Base-by-base conservation (phyloP, 2,113 vertebrate species). In the Triplophysa rosa region DNA sequence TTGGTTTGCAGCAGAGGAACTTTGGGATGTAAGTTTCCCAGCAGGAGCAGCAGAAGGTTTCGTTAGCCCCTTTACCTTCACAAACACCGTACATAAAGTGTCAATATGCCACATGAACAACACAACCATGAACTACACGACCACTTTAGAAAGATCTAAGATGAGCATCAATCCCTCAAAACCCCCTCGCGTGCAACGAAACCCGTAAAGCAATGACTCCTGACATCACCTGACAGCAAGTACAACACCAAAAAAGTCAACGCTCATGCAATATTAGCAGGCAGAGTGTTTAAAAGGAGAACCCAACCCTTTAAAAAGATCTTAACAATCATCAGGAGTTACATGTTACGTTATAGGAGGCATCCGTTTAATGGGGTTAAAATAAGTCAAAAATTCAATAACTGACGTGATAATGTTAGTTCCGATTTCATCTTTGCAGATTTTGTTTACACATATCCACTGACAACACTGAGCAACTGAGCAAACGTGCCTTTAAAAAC, bases 61-160 rank as follows among this genome's bases (percentile, higher is more conserved):
- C 83, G 85, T 40, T 0, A 75, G 83, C 83, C 87, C 90, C 47
- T 89, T 91, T 54, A 83, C 87, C 91, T 92, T 90, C 58, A 83
- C 65, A 87, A 52, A 84, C 42, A 83, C 59, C 74, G 23, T 33
- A 78, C 26, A 83, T 33, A 68, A 67, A 59, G 11, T 9, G 58
- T 80, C 65, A 82, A 12, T 69, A 71, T 19, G 42, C 26, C 56
- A 58, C 3, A 59, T 16, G 64, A 49, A 52, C 64, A 74, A 16
- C 74, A 14, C 6, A 37, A 37, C 6, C 33, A 37, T 37, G 33
- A 37, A 33, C 54, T 49, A 77, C 69, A 89, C 52, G 80, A 3
- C 79, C 75, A 79, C 77, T 66, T 47, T 63, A 83, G 76, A 58
- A 73, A 73, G 42, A 82, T 68, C 66, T 21, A 21, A 58, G 14